Evolutionary conservation across 2,797 vertebrate species (phyloP).

Genomic region (Crax fasciolata): DNA sequence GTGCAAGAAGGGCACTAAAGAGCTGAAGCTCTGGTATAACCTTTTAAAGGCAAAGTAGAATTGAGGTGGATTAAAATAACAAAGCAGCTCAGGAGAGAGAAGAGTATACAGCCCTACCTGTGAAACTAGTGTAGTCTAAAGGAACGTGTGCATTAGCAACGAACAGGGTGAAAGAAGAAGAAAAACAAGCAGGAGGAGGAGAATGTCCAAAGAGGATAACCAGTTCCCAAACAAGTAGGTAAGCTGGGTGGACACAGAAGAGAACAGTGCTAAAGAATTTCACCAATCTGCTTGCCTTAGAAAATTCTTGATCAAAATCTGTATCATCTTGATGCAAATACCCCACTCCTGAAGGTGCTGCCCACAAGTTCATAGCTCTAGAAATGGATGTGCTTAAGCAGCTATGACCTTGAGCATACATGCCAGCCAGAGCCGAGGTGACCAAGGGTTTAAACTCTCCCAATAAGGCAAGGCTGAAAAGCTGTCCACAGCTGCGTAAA

Average conservation of each 20-base stretch:
- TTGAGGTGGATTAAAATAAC: not conserved
- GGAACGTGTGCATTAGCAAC: not conserved
- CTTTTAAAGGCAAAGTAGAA: not conserved
- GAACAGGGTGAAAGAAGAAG: not conserved
- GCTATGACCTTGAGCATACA: not conserved
- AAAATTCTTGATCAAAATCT: not conserved
- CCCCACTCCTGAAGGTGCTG: not conserved
- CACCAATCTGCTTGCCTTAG: not conserved
- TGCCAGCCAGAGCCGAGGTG: not conserved
- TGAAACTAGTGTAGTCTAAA: not conserved
- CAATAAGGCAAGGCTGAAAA: not conserved
- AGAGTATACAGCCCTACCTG: fast-evolving
- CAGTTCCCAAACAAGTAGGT: not conserved
- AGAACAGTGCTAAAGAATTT: not conserved
- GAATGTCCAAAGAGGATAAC: not conserved
- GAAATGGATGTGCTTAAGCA: fast-evolving
- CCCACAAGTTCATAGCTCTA: not conserved
- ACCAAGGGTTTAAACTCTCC: not conserved
- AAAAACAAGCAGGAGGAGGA: not conserved
- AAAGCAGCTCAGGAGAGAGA: not conserved
- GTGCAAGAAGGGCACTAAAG: not conserved
- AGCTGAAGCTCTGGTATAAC: not conserved
- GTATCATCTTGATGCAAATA: not conserved
- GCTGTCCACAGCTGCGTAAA: not conserved
- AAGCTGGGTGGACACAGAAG: not conserved